Evolutionary conservation across 2,888 invertebrate genomes (phyloP).

Genomic region (Scotopteryx bipunctaria): DNA sequence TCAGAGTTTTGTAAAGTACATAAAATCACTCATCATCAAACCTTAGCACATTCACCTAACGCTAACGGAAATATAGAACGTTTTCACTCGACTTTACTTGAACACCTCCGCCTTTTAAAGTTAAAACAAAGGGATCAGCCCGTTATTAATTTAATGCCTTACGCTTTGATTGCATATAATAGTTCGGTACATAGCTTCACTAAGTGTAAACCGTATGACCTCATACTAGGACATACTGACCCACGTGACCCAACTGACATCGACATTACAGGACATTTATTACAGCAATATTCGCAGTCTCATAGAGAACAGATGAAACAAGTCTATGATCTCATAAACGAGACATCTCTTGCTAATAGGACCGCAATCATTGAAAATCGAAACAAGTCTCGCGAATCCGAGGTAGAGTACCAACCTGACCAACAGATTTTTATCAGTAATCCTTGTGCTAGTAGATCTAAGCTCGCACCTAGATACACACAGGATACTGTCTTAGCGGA

Average conservation of each 20-base stretch:
- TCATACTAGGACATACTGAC: not conserved
- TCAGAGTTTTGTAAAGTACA: conserved; percentile 27
- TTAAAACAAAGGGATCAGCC: not conserved
- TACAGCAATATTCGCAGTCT: conserved; percentile 38
- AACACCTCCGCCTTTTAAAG: conserved; percentile 15
- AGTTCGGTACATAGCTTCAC: not conserved
- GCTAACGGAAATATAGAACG: conserved; percentile 29
- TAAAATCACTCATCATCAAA: conserved; percentile 29
- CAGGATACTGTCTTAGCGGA: conserved; percentile 36
- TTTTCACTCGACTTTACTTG: conserved; percentile 16
- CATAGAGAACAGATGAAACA: not conserved
- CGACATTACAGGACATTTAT: conserved; percentile 32
- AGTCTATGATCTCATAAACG: not conserved
- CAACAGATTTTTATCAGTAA: conserved; percentile 35
- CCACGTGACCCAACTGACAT: conserved; percentile 39
- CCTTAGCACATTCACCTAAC: conserved; percentile 26
- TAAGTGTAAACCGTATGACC: not conserved
- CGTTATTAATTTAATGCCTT: not conserved
- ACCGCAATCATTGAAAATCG: not conserved
- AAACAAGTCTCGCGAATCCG: conserved; percentile 26
- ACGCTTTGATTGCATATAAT: no score
- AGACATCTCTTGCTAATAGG: not conserved
- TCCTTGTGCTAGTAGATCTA: conserved; percentile 35
- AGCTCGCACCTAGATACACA: conserved; percentile 37
- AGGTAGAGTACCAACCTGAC: conserved; percentile 26